These are phyloP conservation scores for Diloba caeruleocephala DNA, from an alignment of 2,888 invertebrate genomes.

Conservation along the genomic window DNA sequence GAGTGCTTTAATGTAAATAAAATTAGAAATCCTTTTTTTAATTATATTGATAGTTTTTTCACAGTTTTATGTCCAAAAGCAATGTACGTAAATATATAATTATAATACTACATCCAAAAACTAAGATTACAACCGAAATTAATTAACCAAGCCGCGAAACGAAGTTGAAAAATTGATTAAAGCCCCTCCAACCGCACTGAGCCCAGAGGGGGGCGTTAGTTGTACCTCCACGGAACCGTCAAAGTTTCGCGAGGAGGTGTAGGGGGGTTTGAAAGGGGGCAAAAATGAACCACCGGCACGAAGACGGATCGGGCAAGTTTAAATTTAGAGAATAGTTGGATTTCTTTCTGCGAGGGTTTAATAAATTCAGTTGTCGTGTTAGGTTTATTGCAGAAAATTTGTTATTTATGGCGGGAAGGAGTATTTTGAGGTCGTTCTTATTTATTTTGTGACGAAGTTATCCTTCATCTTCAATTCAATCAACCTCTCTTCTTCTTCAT, in stretches of 20 bases:
- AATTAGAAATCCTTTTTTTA: no score
- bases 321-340: slow-evolving; percentile 67
- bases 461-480: no score
- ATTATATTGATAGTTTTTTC: no score
- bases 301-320: slow-evolving; percentile 76
- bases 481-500: no score
- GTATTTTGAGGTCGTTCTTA: no score
- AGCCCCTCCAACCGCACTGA: slow-evolving; percentile 71
- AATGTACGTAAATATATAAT: slow-evolving; percentile 8
- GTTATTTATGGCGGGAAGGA: background rate
- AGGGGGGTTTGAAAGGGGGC: slow-evolving; percentile 57
- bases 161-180: slow-evolving; percentile 85
- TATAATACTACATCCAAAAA: slow-evolving; percentile 44
- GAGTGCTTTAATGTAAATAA: no score
- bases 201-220: slow-evolving; percentile 63
- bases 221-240: slow-evolving; percentile 71
- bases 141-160: slow-evolving; percentile 71
- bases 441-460: no score
- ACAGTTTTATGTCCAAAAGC: background rate
- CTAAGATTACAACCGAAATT: slow-evolving; percentile 59
- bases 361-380: slow-evolving; percentile 13
- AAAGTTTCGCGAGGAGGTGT: slow-evolving; percentile 70
- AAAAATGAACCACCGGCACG: slow-evolving; percentile 70
- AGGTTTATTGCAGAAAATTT: background rate
- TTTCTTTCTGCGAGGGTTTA: slow-evolving; percentile 46